Percentiles rank a stretch among this genome's conserved stretches.
phyloP scores from a whole-genome alignment of 2,113 vertebrate species.

The Neotoma lepida region DNA sequence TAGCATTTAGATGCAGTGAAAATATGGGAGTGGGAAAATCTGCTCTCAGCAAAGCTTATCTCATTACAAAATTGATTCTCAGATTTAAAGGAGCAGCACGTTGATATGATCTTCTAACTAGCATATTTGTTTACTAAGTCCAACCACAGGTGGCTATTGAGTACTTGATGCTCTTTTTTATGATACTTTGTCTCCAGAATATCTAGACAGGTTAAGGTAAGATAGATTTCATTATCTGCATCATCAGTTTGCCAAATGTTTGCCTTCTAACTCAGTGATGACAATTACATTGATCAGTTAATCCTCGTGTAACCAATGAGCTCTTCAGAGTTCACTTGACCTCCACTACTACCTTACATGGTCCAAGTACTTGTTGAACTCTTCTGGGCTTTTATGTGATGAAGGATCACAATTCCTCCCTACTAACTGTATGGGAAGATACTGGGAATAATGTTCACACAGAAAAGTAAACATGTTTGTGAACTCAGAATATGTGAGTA shows the following conservation, averaged over 20 bases:
- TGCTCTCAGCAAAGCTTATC: slow-evolving; percentile 18
- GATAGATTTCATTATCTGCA: background rate
- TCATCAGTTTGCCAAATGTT: slow-evolving; percentile 50
- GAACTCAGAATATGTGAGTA: slow-evolving; percentile 31
- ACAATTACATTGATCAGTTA: slow-evolving; percentile 47
- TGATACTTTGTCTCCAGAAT: background rate
- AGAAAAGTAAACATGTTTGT: background rate
- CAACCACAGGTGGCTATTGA: background rate
- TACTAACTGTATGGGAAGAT: background rate
- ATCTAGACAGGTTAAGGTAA: slow-evolving; percentile 52
- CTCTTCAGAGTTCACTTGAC: slow-evolving; percentile 32
- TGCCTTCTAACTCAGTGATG: slow-evolving; percentile 33
- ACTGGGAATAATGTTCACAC: slow-evolving; percentile 19
- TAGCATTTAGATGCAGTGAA: slow-evolving; percentile 12
- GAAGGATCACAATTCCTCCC: background rate
- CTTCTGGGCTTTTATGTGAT: slow-evolving; percentile 23
- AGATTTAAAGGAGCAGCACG: background rate
- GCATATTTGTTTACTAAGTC: background rate
- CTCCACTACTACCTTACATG: slow-evolving; percentile 19
- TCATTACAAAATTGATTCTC: slow-evolving; percentile 12
- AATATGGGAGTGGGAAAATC: background rate
- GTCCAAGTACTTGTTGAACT: slow-evolving; percentile 29
- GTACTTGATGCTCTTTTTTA: slow-evolving; percentile 1
- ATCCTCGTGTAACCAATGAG: slow-evolving; percentile 2
- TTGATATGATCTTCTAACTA: background rate